Evolutionary conservation across 2,113 vertebrate genomes (phyloP).

Genomic region (Trematomus loennbergii): DNA sequence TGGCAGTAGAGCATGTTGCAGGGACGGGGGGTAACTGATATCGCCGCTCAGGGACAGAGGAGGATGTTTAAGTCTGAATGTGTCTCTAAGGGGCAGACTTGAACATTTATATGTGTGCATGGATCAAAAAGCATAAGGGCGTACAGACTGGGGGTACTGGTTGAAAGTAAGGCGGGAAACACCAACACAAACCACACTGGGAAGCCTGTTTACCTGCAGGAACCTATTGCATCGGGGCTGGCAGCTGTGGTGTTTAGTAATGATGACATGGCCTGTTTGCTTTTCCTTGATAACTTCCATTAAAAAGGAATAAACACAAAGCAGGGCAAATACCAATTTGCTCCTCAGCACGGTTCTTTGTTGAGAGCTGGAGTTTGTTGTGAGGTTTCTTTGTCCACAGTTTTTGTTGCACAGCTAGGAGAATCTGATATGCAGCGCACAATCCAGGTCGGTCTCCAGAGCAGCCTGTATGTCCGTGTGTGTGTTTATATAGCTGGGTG

Average conservation of each 20-base stretch:
- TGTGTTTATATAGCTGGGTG: conserved; percentile 44
- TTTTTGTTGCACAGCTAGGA: conserved; percentile 33
- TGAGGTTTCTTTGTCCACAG: neutral
- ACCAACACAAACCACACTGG: conserved; percentile 54
- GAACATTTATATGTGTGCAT: conserved; percentile 73
- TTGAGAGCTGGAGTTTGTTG: conserved; percentile 7
- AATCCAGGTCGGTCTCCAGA: conserved; percentile 18
- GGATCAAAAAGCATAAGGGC: conserved; percentile 66
- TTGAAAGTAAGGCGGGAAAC: conserved; percentile 53
- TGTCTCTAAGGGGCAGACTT: conserved; percentile 69
- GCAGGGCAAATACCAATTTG: conserved; percentile 41
- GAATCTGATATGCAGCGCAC: conserved; percentile 16
- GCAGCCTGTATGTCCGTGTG: conserved; percentile 18
- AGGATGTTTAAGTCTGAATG: conserved; percentile 73
- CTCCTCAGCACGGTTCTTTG: neutral
- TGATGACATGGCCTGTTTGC: conserved; percentile 51
- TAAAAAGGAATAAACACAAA: neutral
- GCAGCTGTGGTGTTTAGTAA: conserved; percentile 47
- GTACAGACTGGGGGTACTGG: conserved; percentile 56
- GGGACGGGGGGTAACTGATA: conserved; percentile 53
- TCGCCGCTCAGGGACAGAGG: conserved; percentile 61
- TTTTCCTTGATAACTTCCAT: conserved; percentile 34
- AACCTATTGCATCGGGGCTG: conserved; percentile 27
- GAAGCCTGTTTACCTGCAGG: conserved; percentile 31
- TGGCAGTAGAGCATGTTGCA: conserved; percentile 80